Base-by-base conservation (phyloP, 1,140 invertebrate species). In the Drosophila orena region DNA sequence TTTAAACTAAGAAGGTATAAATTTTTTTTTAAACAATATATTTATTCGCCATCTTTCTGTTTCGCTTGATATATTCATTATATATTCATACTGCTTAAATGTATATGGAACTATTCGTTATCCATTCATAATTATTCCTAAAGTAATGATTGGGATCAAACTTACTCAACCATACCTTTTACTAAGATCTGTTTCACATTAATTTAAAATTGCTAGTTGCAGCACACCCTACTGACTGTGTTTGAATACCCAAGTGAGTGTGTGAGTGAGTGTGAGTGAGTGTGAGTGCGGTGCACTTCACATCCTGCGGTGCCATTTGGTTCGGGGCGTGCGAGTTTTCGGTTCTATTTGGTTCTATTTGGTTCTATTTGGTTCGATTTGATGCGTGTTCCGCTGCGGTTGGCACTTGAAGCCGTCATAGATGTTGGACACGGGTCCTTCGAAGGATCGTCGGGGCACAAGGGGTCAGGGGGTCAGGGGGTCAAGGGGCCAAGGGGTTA, bases 321-420 rank as follows among this genome's bases (percentile, higher is more conserved):
- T 50, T 47, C 27, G 54, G 42, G 50, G 49, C 71, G 77, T 85
- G 77, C 62, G 76, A 85, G 80, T 73, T 79, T 85, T 85, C 74
- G 77, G 78, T 80, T 60, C 77, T 60, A 81, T 86, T 86, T 77
- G 77, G 78, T 77, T 68, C 77, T 73, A 81, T 86, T 86, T 77
- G 73, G 78, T 80, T 60, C 77, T 60, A 81, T 86, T 86, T 77
- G 77, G 78, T 77, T 68, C 77, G 77, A 81, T 86, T 86, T 77
- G 73, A 49, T 81, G 81, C 73, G 68, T 85, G 81, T 73, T 77
- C 81, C 73, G 47, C 78, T 86, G 81, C 74, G 77, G 78, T 85
- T 85, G 53, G 62, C 74, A 85, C 77, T 73, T 77, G 66, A 44
- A 34, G 61, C 35, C 62, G 22, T 46, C 66, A 69, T 38, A 68